Base-by-base conservation (phyloP, 1,140 invertebrate species). In the Drosophila virilis region DNA sequence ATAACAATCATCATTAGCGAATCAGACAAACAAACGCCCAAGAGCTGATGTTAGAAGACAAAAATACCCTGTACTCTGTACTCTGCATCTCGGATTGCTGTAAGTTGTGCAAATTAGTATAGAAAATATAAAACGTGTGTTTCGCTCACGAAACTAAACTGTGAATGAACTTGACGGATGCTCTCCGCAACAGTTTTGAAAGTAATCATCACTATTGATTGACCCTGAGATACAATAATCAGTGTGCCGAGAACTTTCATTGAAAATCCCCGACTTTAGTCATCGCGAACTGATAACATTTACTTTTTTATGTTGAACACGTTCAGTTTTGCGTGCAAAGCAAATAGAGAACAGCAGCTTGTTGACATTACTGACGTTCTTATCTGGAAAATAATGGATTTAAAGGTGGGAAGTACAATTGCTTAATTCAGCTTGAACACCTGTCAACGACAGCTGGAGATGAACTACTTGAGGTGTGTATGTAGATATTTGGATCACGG, bases 1-100 rank as follows among this genome's bases (percentile, higher is more conserved):
- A 61, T 78, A 66, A 78, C 68, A 78, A 66, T 57, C 42, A 46
- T 38, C 40, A 43, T 58, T 32, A 58, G 43, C 22, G 32, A n/a
- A 45, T 57, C 42, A 33, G 22, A 59, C 10, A 37, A 15, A 35
- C 42, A 59, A 59, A 59, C 42, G 32, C 15, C 45, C 17, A 4
- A 33, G 57, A 43, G 13, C 28, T 40, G 42, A 43, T 1, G 15
- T 22, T 15, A 37, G 35, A 46, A 43, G 10, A 10, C 6, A 6
- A 10, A 9, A 17, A 50, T 61, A 61, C 45, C 59, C 59, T 61
- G 40, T 43, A 13, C 13, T 28, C 10, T 15, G 38, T 1, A 28
- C 22, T 3, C 22, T 22, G 22, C 1, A 22, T 0, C 22, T 3
- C 3, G 22, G 5, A 5, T 28, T 4, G 22, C 22, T 28, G 22